Percentiles rank a stretch among this genome's conserved stretches.
Conservation (phyloP, 1,140 invertebrate species). For the Ganaspis sp. region DNA sequence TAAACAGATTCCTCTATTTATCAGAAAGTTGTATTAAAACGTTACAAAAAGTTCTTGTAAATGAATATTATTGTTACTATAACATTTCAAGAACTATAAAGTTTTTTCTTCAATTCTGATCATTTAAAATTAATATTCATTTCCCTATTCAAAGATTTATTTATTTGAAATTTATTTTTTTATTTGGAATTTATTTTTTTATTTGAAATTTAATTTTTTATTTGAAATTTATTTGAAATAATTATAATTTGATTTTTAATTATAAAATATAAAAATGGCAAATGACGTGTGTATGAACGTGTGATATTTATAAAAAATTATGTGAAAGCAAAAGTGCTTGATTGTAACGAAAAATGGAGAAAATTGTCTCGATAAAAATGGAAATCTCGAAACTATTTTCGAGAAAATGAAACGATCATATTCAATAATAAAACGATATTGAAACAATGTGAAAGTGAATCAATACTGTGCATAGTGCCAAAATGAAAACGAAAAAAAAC, state of each 20-base stretch:
- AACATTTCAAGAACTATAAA: not conserved
- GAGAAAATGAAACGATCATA: not conserved
- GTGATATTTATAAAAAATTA: constrained; percentile 21
- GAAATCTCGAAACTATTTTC: not conserved
- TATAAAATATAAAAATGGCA: constrained; percentile 22
- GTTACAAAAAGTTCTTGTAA: not conserved
- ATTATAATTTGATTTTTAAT: no score
- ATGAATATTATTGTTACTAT: not conserved
- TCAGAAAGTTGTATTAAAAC: not conserved
- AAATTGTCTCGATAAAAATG: not conserved
- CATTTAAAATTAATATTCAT: no score
- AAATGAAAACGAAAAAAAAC: constrained; percentile 8
- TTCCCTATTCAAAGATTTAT: no score
- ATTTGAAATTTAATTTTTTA: no score
- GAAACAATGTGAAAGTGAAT: constrained; percentile 19
- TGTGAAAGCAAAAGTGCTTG: constrained; percentile 18
- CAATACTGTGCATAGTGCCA: not conserved
- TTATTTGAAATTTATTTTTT: no score
- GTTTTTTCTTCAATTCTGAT: not conserved
- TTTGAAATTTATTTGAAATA: no score
- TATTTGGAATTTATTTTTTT: no score
- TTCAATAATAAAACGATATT: constrained; percentile 14
- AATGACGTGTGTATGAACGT: constrained; percentile 21
- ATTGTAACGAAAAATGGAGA: constrained; percentile 18
- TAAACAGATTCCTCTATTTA: not conserved